These are phyloP conservation scores for Trialeurodes vaporariorum DNA, from an alignment of 1,140 invertebrate genomes.

Conservation along the genomic window DNA sequence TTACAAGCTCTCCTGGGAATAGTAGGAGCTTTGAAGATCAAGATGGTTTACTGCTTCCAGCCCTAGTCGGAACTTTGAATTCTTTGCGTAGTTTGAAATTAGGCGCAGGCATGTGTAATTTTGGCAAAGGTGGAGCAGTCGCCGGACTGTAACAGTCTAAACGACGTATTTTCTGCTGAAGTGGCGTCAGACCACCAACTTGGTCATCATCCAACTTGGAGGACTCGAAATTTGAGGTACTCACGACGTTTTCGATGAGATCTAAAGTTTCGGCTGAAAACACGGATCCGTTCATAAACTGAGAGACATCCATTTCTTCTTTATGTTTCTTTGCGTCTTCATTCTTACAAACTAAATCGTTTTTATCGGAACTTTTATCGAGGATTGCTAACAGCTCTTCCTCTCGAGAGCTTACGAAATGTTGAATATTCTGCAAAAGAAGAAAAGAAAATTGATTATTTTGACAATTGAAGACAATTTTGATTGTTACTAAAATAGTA, in stretches of 20 bases:
- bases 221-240: background rate
- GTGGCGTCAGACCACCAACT: background rate
- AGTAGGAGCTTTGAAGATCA: no score
- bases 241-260: background rate
- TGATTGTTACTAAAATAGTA: background rate
- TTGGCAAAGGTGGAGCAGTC: background rate
- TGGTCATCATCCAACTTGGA: background rate
- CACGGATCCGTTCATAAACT: background rate
- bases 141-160: background rate
- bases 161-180: background rate
- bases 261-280: background rate
- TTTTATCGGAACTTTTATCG: background rate
- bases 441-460: background rate
- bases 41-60: no score
- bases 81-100: background rate
- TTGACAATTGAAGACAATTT: background rate
- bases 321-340: background rate
- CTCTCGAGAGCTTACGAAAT: background rate
- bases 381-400: background rate
- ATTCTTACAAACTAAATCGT: background rate
- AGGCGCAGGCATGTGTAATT: background rate
- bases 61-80: background rate
- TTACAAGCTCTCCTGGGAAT: no score
- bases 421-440: background rate
- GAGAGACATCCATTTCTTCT: background rate